Conservation (phyloP, 1,140 invertebrate species). For the Araneus ventricosus region DNA sequence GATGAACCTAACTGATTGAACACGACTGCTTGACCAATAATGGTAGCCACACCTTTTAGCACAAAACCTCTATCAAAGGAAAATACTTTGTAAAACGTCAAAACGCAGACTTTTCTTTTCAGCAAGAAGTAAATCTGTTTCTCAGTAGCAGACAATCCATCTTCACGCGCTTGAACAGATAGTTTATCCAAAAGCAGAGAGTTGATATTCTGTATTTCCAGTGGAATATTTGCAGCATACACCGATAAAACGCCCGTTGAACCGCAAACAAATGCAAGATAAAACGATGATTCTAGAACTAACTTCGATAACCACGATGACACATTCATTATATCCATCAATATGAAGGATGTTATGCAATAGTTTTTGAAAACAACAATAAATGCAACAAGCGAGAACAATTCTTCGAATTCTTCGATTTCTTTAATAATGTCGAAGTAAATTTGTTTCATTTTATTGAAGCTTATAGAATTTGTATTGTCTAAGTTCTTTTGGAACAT, state of each 20-base stretch:
- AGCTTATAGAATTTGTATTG: too few relatives aligned
- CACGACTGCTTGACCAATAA: not conserved
- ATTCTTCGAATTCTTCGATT: not conserved
- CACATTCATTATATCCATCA: not conserved
- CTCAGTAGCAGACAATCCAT: not conserved
- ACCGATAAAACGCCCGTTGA: not conserved
- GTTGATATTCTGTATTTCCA: not conserved
- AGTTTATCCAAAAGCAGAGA: not conserved
- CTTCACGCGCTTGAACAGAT: not conserved
- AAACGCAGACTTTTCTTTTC: not conserved
- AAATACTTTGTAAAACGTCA: not conserved
- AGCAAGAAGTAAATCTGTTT: not conserved
- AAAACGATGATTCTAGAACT: not conserved
- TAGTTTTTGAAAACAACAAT: not conserved
- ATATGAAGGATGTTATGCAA: not conserved
- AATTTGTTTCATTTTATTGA: not conserved
- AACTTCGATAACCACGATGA: not conserved
- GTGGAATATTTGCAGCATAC: not conserved
- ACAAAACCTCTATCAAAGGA: constrained; percentile 7
- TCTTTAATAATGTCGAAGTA: not conserved
- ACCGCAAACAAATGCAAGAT: not conserved
- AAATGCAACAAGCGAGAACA: not conserved
- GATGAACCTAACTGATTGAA: not conserved
- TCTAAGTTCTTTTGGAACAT: not conserved
- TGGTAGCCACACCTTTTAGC: not conserved